phyloP scores from a whole-genome alignment of 1,140 invertebrate genomes.

The Physella acuta region DNA sequence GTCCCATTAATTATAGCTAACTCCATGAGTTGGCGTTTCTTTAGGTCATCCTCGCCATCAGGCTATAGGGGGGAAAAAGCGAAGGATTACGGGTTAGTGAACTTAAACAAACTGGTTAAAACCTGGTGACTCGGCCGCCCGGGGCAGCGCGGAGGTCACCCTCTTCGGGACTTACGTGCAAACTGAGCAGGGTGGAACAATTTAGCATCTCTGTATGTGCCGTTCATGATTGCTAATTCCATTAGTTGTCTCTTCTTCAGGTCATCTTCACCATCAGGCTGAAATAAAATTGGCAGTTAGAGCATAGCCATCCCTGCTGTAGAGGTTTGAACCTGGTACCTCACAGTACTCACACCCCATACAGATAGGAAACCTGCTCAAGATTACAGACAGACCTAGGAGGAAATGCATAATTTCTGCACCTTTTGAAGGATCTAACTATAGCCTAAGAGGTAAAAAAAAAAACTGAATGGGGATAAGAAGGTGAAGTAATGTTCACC shows the following conservation, averaged over 20 bases:
- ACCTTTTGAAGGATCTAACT: no score
- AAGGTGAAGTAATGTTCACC: no score
- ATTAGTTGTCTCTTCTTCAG: slow-evolving; percentile 98
- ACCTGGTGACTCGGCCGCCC: no score
- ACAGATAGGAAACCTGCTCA: no score
- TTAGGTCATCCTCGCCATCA: slow-evolving; percentile 98
- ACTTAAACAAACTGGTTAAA: no score
- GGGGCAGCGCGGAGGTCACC: no score
- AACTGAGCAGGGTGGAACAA: slow-evolving; percentile 23
- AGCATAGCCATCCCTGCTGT: background rate
- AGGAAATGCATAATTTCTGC: no score
- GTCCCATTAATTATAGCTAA: slow-evolving; percentile 99
- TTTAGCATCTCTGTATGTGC: slow-evolving; percentile 83
- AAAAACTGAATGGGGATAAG: no score
- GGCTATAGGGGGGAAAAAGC: slow-evolving; percentile 68
- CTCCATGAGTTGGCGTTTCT: slow-evolving; percentile 99
- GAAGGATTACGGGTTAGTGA: background rate
- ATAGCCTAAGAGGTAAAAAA: no score
- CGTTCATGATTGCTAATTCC: slow-evolving; percentile 99
- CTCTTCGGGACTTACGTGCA: slow-evolving; percentile 25
- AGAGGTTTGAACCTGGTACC: no score
- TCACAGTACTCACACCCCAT: no score
- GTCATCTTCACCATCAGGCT: slow-evolving; percentile 99
- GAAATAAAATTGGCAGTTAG: slow-evolving; percentile 6
- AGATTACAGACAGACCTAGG: no score